These are phyloP conservation scores for Brachirus orientalis DNA, from an alignment of 2,113 vertebrate genomes.

Conservation along the genomic window DNA sequence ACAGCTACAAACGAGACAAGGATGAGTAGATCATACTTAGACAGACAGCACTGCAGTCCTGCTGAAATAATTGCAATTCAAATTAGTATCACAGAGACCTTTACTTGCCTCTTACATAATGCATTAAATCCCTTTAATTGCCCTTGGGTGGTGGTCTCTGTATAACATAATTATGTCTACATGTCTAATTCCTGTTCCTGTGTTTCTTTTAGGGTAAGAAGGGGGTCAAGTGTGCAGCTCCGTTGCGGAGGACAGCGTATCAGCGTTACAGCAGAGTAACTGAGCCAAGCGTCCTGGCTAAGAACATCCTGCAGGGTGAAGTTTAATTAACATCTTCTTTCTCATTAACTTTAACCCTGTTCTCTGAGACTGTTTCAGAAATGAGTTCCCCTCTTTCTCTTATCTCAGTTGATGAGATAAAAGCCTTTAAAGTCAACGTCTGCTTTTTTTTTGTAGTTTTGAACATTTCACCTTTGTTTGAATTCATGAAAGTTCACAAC, in stretches of 20 bases:
- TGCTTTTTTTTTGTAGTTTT: neutral
- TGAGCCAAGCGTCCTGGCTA: slow-evolving; percentile 73
- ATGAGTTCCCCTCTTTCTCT: too few relatives aligned
- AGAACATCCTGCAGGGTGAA: slow-evolving; percentile 82
- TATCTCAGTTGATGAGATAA: slow-evolving; percentile 1
- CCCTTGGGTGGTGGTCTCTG: neutral
- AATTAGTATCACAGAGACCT: slow-evolving; percentile 7
- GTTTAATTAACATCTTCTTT: slow-evolving; percentile 60
- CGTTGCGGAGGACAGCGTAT: slow-evolving; percentile 72
- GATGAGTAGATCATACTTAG: neutral
- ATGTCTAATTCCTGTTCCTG: slow-evolving; percentile 51
- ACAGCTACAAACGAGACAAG: neutral
- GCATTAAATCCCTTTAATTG: slow-evolving; percentile 29
- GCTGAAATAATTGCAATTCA: neutral
- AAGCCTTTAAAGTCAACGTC: neutral
- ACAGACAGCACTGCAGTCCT: neutral
- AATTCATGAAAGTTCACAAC: neutral
- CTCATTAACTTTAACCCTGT: slow-evolving; percentile 45
- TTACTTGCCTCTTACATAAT: slow-evolving; percentile 17
- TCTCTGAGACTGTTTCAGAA: slow-evolving; percentile 15
- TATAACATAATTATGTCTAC: slow-evolving; percentile 40
- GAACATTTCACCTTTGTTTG: neutral
- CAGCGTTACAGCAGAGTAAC: slow-evolving; percentile 72
- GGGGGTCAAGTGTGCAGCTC: slow-evolving; percentile 67
- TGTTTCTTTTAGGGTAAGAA: slow-evolving; percentile 77